A percentile compares a stretch with the other conserved stretches of the same genome.
These are phyloP conservation scores for Drosophila eugracilis DNA, from an alignment of 1,140 invertebrate species.

Conservation along the genomic window DNA sequence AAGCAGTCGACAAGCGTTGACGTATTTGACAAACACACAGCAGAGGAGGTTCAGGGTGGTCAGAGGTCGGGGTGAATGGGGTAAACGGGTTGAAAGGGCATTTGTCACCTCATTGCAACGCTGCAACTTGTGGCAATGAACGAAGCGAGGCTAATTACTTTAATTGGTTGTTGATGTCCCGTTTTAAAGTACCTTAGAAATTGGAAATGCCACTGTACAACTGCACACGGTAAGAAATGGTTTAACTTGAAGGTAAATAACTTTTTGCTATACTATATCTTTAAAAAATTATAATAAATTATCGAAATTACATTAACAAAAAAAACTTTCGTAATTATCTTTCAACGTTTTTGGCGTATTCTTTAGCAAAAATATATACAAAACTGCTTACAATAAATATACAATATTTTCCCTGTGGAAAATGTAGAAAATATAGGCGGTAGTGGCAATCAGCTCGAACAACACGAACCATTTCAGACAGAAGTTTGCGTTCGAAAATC, in stretches of 20 bases:
- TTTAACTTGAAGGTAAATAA: too few species aligned
- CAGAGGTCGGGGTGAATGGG: neutral
- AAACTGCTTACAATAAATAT: neutral
- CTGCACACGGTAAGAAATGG: conserved; percentile 10
- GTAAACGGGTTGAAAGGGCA: conserved; percentile 7
- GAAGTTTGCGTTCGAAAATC: conserved; percentile 64
- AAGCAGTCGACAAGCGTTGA: conserved; percentile 78
- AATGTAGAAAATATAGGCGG: neutral
- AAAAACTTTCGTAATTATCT: too few species aligned
- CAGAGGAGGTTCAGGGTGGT: neutral
- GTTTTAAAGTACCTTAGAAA: conserved; percentile 60
- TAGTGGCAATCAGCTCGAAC: conserved; percentile 56
- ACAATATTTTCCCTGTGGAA: neutral
- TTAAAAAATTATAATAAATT: too few species aligned
- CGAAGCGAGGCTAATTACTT: conserved; percentile 74
- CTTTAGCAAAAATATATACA: too few species aligned
- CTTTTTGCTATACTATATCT: too few species aligned
- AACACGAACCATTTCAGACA: conserved; percentile 29
- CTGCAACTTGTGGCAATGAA: conserved; percentile 9
- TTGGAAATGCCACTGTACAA: conserved; percentile 20
- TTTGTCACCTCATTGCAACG: conserved; percentile 41
- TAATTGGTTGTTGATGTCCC: conserved; percentile 69
- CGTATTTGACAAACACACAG: conserved; percentile 76
- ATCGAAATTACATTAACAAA: too few species aligned
- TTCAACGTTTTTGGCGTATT: too few species aligned